Evolutionary conservation across 2,797 vertebrate genomes (phyloP), one percentile per base, ranked within the genome.

Genomic region (Phyllotis vaccarum): DNA sequence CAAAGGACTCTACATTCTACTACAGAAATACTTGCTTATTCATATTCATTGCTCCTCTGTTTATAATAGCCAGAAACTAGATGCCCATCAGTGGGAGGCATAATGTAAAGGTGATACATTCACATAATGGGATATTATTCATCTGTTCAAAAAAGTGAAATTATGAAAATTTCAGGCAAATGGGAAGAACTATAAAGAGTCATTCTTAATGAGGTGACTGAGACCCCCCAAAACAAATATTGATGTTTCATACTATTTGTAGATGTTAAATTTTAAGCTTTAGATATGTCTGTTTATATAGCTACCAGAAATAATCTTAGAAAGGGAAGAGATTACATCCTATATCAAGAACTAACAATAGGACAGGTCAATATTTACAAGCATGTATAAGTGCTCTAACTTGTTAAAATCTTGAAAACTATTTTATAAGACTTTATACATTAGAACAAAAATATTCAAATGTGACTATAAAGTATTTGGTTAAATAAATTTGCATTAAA

Each of bases 401-500:
- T 91, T 68, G 40, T 88, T 72, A 85, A 96, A 34, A 43, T 21
- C 60, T 88, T 60, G 17, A 79, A 78, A 74, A 58, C 91, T 85
- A 19, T 86, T 93, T 88, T 80, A n/a, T 49, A 11, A 88, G 72
- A 22, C 29, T 31, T 80, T 76, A 76, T 78, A 66, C 14, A 22
- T 86, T 79, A 64, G 8, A 86, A 79, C 52, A 79, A 81, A 93
- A 78, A 60, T 88, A 72, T 85, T 8, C 54, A 86, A 83, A 34
- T 56, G 37, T 64, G 54, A 49, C 2, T 52, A 24, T 27, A 46
- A 66, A 27, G 37, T 43, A 5, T 75, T 94, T 81, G 40, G 27
- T 66, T 43, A 68, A 79, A 79, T 13, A 82, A 21, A 52, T 89
- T 90, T 78, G 9, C 46, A 54, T 24, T 40, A 78, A 52, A 13